Conservation (phyloP, 2,113 vertebrate genomes). For the Cathartes aura region DNA sequence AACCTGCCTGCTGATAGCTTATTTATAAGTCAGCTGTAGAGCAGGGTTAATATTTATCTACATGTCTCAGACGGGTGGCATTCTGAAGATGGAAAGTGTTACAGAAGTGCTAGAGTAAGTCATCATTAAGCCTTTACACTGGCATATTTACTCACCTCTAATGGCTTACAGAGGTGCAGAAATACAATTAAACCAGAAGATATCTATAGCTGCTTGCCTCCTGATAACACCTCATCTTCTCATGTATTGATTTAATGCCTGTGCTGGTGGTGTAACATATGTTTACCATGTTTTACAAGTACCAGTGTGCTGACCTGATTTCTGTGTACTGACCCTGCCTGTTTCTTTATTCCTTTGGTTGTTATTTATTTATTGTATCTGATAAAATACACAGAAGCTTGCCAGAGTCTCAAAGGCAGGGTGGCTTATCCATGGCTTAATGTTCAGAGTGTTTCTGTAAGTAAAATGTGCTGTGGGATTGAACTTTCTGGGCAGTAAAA, state of each 20-base stretch:
- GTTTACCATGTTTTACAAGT: not conserved
- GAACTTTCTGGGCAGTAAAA: not conserved
- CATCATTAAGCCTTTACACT: not conserved
- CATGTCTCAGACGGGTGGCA: not conserved
- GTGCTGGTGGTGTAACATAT: not conserved
- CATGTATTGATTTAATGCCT: not conserved
- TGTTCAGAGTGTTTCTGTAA: not conserved
- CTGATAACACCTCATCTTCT: not conserved
- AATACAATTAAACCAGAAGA: constrained; percentile 7
- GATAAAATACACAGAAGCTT: not conserved
- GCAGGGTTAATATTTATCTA: constrained; percentile 18
- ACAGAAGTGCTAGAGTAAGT: not conserved
- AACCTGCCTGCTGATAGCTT: not conserved
- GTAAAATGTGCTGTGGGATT: not conserved
- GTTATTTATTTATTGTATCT: not conserved
- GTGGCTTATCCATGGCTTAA: not conserved
- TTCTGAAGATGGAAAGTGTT: constrained; percentile 9
- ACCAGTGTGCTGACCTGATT: not conserved
- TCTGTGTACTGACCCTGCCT: not conserved
- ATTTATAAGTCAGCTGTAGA: not conserved
- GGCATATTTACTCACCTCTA: not conserved
- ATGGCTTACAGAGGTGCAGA: not conserved
- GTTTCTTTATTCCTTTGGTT: not conserved
- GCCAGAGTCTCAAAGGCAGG: not conserved
- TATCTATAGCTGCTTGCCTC: not conserved